Evolutionary conservation across 2,797 vertebrate species (phyloP), one percentile per base, ranked within the genome.

Genomic region (Xenentodon cancila): DNA sequence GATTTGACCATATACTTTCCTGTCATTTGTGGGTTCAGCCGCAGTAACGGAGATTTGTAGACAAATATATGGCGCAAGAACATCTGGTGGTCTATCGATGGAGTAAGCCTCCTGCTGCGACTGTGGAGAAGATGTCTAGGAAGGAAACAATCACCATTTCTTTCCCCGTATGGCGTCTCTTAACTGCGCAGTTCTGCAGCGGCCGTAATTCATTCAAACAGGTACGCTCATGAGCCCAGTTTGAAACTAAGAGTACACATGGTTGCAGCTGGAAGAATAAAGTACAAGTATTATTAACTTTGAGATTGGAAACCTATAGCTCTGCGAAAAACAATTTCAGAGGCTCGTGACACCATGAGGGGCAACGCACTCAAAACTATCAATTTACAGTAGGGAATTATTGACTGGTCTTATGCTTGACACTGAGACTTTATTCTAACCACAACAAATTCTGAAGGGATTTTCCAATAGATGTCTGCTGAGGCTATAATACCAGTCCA

Each of bases 401-500:
- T 85, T 87, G 77, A 86, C 63, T 40, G 30, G 55, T 56, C 68
- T 57, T 67, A 53, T 71, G 73, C 81, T 80, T 64, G 71, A 87
- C 77, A 75, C 73, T 5, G 16, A 62, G 78, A 82, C 80, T 83
- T 85, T 83, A 84, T 87, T 83, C 70, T 77, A 84, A 86, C 82
- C 80, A 69, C 72, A 75, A 73, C 48, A n/a, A 80, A 81, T 84
- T 88, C 80, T 72, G 71, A 79, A 46, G 73, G 81, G 79, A 77
- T 85, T 87, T 89, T 88, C 77, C 81, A 88, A 81, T 79, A 84
- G 76, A 81, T 74, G 77, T 81, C 77, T 81, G 68, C 77, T 49
- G 71, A 73, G 71, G 68, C 80, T 63, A 68, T 86, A 84, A 81
- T 71, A 64, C 73, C 44, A 80, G 77, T 84, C 75, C 64, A 84